A percentile compares a stretch with the other conserved stretches of the same genome.
Conservation (phyloP, 2,888 invertebrate species). For the Chymomyza fuscimana region DNA sequence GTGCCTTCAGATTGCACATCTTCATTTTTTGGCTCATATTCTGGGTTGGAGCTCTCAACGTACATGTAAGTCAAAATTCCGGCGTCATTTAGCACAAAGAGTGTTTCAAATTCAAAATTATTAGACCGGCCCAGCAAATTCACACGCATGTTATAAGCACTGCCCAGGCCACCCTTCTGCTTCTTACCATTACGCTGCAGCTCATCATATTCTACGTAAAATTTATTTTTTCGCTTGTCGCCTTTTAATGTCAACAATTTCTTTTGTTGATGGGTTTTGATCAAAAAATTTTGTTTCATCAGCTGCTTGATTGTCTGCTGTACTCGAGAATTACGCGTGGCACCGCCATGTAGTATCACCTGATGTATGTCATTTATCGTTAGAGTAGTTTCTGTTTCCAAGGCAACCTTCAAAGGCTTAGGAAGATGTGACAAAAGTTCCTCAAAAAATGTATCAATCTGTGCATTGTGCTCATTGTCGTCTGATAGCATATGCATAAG, state of each 20-base stretch:
- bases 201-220: constrained; percentile 95
- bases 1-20: too few relatives aligned
- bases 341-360: constrained; percentile 84
- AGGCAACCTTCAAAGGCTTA: constrained; percentile 89
- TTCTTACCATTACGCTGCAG: constrained; percentile 84
- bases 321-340: constrained; percentile 91
- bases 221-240: constrained; percentile 85
- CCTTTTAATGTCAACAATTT: constrained; percentile 99
- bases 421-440: constrained; percentile 88
- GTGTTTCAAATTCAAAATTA: constrained; percentile 91
- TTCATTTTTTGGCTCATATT: too few relatives aligned
- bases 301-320: constrained; percentile 86
- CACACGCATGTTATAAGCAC: constrained; percentile 85
- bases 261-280: constrained; percentile 91
- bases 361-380: constrained; percentile 86
- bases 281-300: constrained; percentile 82
- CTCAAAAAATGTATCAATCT: constrained; percentile 96
- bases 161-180: constrained; percentile 86
- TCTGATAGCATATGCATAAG: constrained; percentile 98
- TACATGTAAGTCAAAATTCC: too few relatives aligned
- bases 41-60: too few relatives aligned
- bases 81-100: too few relatives aligned
- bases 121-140: constrained; percentile 86
- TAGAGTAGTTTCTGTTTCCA: constrained; percentile 87
- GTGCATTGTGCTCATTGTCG: constrained; percentile 95